Conservation (phyloP, 2,888 invertebrate genomes). For the Congeria kusceri region DNA sequence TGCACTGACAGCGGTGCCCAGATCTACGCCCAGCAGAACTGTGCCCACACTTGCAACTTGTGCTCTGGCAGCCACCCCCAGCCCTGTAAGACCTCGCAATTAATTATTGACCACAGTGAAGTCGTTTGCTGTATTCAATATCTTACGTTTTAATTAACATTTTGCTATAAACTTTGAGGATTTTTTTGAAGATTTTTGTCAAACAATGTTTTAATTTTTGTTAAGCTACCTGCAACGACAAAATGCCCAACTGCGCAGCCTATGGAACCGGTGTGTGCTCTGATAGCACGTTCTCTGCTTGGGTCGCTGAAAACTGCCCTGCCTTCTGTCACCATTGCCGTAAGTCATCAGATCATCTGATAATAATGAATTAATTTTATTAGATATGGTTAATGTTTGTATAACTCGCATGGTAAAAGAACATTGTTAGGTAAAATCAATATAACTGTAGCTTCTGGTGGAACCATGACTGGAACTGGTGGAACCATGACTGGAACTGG, state of each 20-base stretch:
- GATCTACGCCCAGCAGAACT: constrained; percentile 57
- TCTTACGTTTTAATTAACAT: too few species aligned
- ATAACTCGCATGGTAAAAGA: too few species aligned
- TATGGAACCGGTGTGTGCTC: constrained; percentile 66
- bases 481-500: constrained; percentile 11
- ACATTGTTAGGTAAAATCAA: too few species aligned
- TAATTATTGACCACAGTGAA: too few species aligned
- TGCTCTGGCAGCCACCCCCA: constrained; percentile 23
- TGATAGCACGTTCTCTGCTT: constrained; percentile 51
- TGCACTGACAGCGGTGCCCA: constrained; percentile 50
- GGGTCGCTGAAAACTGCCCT: constrained; percentile 70
- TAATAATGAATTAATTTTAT: too few species aligned
- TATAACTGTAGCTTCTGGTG: not conserved
- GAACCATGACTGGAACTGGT: constrained; percentile 21
- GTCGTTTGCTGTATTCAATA: too few species aligned
- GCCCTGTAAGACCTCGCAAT: too few species aligned
- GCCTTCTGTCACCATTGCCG: constrained; percentile 50
- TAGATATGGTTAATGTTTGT: too few species aligned
- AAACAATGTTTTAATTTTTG: too few species aligned
- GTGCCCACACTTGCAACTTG: constrained; percentile 51
- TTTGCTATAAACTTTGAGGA: too few species aligned
- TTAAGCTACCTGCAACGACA: constrained; percentile 56
- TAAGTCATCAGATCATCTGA: too few species aligned
- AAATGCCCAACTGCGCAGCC: constrained; percentile 56
- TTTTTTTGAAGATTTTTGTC: too few species aligned